Percentiles rank a stretch among this genome's conserved stretches.
phyloP scores from a whole-genome alignment of 2,888 invertebrate genomes.

The Melipona beecheii region DNA sequence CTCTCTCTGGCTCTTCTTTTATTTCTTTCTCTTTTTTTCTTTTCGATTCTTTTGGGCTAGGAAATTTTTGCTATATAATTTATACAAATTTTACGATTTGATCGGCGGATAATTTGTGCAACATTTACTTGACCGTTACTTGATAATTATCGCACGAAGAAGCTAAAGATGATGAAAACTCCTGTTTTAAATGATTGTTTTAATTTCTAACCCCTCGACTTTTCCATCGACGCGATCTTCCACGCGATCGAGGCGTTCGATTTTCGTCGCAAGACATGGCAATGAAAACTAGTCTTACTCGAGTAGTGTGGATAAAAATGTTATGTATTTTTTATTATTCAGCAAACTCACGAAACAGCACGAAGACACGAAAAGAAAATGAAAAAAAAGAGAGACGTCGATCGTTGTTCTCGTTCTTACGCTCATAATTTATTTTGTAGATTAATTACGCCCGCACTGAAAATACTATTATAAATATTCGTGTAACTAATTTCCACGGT shows the following conservation, averaged over 20 bases:
- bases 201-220: neutral
- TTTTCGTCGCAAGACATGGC: neutral
- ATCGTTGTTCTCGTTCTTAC: neutral
- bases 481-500: slow-evolving; percentile 18
- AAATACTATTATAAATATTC: slow-evolving; percentile 10
- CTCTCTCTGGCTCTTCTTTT: neutral
- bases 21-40: neutral
- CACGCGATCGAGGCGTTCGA: neutral
- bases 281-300: neutral
- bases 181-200: neutral
- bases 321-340: slow-evolving; percentile 16
- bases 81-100: too few species aligned
- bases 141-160: neutral
- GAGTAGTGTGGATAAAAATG: neutral
- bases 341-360: neutral
- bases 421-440: slow-evolving; percentile 14
- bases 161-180: neutral
- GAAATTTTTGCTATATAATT: too few species aligned
- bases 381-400: neutral
- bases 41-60: too few species aligned
- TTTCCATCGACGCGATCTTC: neutral
- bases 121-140: neutral
- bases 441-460: slow-evolving; percentile 9
- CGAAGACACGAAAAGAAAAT: neutral
- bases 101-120: too few species aligned